Percentiles rank a stretch among this genome's conserved stretches.
Evolutionary conservation across 1,140 invertebrate genomes (phyloP).

Genomic region (Trichonephila inaurata): DNA sequence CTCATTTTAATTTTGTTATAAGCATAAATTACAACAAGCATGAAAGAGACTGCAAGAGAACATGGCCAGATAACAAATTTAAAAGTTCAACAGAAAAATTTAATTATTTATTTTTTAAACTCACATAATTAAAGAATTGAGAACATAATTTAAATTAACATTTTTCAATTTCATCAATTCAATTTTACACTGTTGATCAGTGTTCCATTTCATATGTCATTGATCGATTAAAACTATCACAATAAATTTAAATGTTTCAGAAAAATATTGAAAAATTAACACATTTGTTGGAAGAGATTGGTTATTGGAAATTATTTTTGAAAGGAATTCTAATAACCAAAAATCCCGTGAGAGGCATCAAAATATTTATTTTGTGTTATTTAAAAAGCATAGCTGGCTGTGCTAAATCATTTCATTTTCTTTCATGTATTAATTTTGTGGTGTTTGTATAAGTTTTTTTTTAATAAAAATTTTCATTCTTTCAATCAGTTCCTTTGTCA

Average conservation of each 20-base stretch:
- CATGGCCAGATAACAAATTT: too few species aligned
- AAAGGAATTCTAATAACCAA: background rate
- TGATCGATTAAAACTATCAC: too few species aligned
- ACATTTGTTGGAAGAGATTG: background rate
- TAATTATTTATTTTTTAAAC: background rate
- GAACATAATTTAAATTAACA: background rate
- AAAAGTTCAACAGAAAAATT: background rate
- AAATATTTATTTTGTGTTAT: slow-evolving; percentile 19
- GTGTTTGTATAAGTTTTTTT: background rate
- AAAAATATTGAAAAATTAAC: background rate
- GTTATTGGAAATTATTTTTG: background rate
- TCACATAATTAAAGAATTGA: background rate
- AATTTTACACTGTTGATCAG: background rate
- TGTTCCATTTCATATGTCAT: background rate
- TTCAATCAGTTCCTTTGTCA: background rate
- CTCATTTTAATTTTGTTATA: too few species aligned
- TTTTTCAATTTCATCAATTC: background rate
- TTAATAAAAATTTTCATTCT: background rate
- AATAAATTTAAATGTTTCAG: background rate
- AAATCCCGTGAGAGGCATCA: background rate
- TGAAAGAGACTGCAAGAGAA: too few species aligned
- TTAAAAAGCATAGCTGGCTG: slow-evolving; percentile 20
- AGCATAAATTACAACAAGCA: too few species aligned
- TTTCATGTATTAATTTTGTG: background rate
- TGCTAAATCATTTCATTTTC: slow-evolving; percentile 8